phyloP scores from a whole-genome alignment of 1,140 invertebrate species.

The Scaptodrosophila lebanonensis region DNA sequence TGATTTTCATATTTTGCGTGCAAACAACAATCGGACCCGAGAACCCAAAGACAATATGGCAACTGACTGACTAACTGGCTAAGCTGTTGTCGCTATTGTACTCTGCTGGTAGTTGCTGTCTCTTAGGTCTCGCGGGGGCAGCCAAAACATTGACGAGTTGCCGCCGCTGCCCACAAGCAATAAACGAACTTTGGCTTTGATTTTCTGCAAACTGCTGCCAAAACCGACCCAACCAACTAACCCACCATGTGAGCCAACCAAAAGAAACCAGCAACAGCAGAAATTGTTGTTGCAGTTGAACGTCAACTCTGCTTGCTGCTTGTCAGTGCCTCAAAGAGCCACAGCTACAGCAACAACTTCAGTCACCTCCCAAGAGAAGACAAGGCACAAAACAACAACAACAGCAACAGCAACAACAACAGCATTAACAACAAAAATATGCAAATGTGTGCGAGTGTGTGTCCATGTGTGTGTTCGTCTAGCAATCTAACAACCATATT shows the following conservation, averaged over 20 bases:
- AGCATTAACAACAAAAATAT: slow-evolving; percentile 52
- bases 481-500: slow-evolving; percentile 70
- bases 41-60: slow-evolving; percentile 38
- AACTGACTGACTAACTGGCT: slow-evolving; percentile 29
- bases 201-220: slow-evolving; percentile 51
- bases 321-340: slow-evolving; percentile 5
- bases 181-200: slow-evolving; percentile 69
- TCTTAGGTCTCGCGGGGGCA: slow-evolving; percentile 60
- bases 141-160: slow-evolving; percentile 45
- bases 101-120: too few relatives aligned
- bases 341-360: background rate
- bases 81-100: too few relatives aligned
- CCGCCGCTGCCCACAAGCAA: slow-evolving; percentile 34
- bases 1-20: slow-evolving; percentile 67
- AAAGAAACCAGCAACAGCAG: too few relatives aligned
- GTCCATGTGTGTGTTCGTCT: slow-evolving; percentile 12
- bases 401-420: slow-evolving; percentile 30
- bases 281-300: too few relatives aligned
- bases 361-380: slow-evolving; percentile 59
- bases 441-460: slow-evolving; percentile 43
- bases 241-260: slow-evolving; percentile 21
- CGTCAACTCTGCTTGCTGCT: background rate
- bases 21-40: slow-evolving; percentile 35
- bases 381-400: slow-evolving; percentile 29
- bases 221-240: slow-evolving; percentile 32